A percentile compares a stretch with the other conserved stretches of the same genome.
phyloP scores from a whole-genome alignment of 2,113 vertebrate species.

The Gymnorhina tibicen region DNA sequence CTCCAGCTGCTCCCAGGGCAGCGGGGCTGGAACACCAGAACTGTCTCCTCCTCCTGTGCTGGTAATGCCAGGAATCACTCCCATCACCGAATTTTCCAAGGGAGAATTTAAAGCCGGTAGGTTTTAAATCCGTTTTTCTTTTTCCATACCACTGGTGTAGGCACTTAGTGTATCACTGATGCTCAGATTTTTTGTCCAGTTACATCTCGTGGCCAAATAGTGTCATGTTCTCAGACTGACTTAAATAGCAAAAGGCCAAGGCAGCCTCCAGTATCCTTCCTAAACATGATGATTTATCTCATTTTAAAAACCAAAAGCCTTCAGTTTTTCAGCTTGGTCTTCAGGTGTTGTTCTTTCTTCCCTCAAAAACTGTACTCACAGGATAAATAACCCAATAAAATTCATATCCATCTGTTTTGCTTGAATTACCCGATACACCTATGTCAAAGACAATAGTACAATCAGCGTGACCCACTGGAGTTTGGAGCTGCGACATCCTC shows the following conservation, averaged over 20 bases:
- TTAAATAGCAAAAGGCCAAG: background rate
- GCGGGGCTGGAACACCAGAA: background rate
- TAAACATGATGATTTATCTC: background rate
- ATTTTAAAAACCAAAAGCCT: background rate
- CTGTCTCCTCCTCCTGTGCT: background rate
- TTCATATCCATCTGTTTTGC: constrained; percentile 47
- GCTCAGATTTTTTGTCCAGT: background rate
- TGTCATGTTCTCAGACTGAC: background rate
- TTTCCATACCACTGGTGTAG: background rate
- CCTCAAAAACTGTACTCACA: background rate
- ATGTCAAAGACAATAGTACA: background rate
- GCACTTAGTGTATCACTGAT: constrained; percentile 59
- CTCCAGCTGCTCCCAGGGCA: background rate
- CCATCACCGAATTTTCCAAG: background rate
- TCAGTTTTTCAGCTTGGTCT: background rate
- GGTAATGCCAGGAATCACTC: background rate
- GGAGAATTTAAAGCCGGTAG: background rate
- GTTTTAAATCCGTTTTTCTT: background rate
- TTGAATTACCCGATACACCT: constrained; percentile 67
- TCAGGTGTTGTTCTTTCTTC: background rate
- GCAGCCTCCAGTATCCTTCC: background rate
- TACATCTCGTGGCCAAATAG: background rate
- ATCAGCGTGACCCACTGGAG: background rate
- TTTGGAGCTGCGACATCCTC: background rate
- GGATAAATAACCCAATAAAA: constrained; percentile 66